A percentile compares a stretch with the other conserved stretches of the same genome.
Evolutionary conservation across 1,140 invertebrate genomes (phyloP).

Genomic region (Lineus longissimus): DNA sequence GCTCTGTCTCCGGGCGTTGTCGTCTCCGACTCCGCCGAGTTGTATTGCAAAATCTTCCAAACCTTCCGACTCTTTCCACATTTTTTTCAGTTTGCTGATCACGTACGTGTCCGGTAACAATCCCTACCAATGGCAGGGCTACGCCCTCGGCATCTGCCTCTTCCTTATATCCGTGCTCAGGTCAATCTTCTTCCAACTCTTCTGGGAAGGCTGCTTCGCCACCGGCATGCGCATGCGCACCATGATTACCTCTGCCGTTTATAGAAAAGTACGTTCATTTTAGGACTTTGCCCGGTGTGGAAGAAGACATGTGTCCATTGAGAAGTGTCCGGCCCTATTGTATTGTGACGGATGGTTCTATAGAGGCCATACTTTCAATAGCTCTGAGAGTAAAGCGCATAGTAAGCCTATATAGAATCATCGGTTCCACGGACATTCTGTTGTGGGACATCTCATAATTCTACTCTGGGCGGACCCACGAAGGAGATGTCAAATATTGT

Average conservation of each 20-base stretch:
- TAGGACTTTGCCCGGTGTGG: neutral
- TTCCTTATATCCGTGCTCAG: slow-evolving; percentile 6
- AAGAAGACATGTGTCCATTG: too few relatives aligned
- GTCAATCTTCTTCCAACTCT: slow-evolving; percentile 12
- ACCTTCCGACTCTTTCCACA: neutral
- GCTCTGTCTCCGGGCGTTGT: too few relatives aligned
- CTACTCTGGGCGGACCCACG: neutral
- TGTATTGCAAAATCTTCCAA: too few relatives aligned
- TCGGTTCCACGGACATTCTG: too few relatives aligned
- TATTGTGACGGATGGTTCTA: too few relatives aligned
- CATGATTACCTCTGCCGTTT: slow-evolving; percentile 5
- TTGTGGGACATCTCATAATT: too few relatives aligned
- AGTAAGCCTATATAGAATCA: too few relatives aligned
- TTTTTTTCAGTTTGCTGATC: slow-evolving; percentile 19
- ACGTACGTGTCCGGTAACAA: slow-evolving; percentile 10
- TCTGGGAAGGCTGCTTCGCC: neutral
- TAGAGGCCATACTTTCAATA: too few relatives aligned
- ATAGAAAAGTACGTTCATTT: slow-evolving; percentile 8
- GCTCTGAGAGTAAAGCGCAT: too few relatives aligned
- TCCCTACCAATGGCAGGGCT: slow-evolving; percentile 14
- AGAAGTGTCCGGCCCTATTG: too few relatives aligned
- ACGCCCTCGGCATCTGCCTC: slow-evolving; percentile 9
- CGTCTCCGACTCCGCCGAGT: too few relatives aligned
- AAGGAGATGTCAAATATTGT: neutral
- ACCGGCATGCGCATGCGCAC: slow-evolving; percentile 8